Conservation (phyloP, 2,888 invertebrate genomes). For the Drosophila ezoana region DNA sequence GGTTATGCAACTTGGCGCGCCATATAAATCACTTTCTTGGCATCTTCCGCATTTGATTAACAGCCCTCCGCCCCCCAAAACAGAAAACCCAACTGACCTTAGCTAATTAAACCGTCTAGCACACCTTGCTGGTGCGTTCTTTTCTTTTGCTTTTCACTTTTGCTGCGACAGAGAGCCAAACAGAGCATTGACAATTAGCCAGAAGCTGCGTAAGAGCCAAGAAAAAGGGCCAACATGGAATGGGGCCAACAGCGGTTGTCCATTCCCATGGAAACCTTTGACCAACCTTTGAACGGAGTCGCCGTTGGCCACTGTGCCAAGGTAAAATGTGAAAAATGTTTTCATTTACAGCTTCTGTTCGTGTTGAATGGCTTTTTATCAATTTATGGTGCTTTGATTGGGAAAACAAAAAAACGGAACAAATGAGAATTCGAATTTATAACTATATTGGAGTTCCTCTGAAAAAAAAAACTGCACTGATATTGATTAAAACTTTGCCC, state of each 20-base stretch:
- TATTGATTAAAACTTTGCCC: no score
- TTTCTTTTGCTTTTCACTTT: conserved; percentile 42
- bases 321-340: conserved; percentile 39
- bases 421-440: not conserved
- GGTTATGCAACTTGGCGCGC: conserved; percentile 44
- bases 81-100: conserved; percentile 52
- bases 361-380: conserved; percentile 17
- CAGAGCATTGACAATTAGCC: conserved; percentile 61
- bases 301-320: conserved; percentile 24
- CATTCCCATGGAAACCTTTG: conserved; percentile 28
- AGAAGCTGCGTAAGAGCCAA: conserved; percentile 21
- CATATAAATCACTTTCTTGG: conserved; percentile 26
- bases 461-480: no score
- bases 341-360: conserved; percentile 15
- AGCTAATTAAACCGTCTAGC: conserved; percentile 53
- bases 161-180: conserved; percentile 36
- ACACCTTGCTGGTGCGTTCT: conserved; percentile 21
- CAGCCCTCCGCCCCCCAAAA: not conserved
- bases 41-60: conserved; percentile 29
- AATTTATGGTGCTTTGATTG: not conserved
- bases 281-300: conserved; percentile 19
- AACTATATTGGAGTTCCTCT: no score
- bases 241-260: not conserved
- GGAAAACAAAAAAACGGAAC: not conserved
- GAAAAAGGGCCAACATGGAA: conserved; percentile 15